Evolutionary conservation across 2,113 vertebrate species (phyloP).

Genomic region (Pseudopodoces humilis): DNA sequence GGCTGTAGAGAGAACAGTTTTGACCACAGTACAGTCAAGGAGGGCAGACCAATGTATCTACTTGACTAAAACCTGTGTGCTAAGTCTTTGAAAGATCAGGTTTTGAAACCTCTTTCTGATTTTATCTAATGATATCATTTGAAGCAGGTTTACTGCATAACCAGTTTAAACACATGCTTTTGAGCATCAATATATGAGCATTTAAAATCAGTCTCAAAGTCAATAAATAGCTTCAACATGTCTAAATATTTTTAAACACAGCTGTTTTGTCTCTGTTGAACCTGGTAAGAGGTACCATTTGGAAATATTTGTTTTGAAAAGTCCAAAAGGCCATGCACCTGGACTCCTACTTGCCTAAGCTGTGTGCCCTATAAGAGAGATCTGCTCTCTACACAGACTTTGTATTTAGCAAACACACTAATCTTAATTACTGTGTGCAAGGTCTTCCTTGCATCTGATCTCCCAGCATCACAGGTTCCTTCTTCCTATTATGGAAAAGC

Average conservation of each 20-base stretch:
- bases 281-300: not conserved
- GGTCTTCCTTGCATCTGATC: not conserved
- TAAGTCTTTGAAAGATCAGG: not conserved
- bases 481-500: not conserved
- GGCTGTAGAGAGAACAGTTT: not conserved
- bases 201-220: not conserved
- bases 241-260: not conserved
- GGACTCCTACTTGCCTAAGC: not conserved
- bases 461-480: not conserved
- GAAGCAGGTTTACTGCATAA: conserved; percentile 31
- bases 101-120: not conserved
- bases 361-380: not conserved
- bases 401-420: not conserved
- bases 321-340: not conserved
- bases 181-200: not conserved
- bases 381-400: not conserved
- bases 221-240: conserved; percentile 10
- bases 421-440: conserved; percentile 6
- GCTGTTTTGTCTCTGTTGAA: not conserved
- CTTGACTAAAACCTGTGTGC: not conserved
- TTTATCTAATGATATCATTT: not conserved
- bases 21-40: not conserved
- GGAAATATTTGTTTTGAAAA: conserved; percentile 9
- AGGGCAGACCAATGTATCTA: not conserved
- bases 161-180: not conserved